phyloP scores from a whole-genome alignment of 2,888 invertebrate genomes.

The Myathropa florea region DNA sequence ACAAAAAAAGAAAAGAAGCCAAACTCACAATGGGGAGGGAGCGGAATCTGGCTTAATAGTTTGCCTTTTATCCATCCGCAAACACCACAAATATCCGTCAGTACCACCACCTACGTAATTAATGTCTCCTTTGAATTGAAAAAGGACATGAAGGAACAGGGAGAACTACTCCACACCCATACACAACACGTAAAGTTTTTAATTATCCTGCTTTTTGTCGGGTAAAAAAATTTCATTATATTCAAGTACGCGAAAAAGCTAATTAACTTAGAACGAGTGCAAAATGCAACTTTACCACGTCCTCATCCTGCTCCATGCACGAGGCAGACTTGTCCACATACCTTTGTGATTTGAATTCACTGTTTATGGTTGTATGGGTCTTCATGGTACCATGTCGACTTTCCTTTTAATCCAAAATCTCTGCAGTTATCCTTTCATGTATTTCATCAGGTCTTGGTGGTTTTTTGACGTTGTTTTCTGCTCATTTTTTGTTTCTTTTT shows the following conservation, averaged over 20 bases:
- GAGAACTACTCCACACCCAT: slow-evolving; percentile 16
- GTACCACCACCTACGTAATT: slow-evolving; percentile 54
- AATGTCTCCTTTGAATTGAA: slow-evolving; percentile 44
- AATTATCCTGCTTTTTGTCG: slow-evolving; percentile 65
- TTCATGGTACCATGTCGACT: slow-evolving; percentile 51
- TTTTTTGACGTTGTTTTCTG: slow-evolving; percentile 64
- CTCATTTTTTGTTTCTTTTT: slow-evolving; percentile 1
- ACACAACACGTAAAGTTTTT: slow-evolving; percentile 56
- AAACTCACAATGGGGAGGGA: slow-evolving; percentile 11
- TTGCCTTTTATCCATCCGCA: slow-evolving; percentile 45
- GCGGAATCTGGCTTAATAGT: slow-evolving; percentile 62
- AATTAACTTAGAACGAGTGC: slow-evolving; percentile 69
- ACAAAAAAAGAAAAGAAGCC: not conserved
- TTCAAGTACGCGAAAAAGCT: slow-evolving; percentile 66
- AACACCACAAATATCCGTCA: slow-evolving; percentile 55
- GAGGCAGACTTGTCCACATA: slow-evolving; percentile 4
- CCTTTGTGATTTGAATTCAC: slow-evolving; percentile 28
- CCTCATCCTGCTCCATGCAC: slow-evolving; percentile 5
- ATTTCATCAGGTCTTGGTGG: slow-evolving; percentile 68
- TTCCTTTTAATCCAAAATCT: slow-evolving; percentile 69
- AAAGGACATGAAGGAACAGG: slow-evolving; percentile 3
- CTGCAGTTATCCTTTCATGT: slow-evolving; percentile 68
- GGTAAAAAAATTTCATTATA: slow-evolving; percentile 65
- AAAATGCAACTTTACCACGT: slow-evolving; percentile 60
- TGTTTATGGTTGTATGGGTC: slow-evolving; percentile 9